Evolutionary conservation across 2,113 vertebrate species (phyloP).

Genomic region (Solea senegalensis): DNA sequence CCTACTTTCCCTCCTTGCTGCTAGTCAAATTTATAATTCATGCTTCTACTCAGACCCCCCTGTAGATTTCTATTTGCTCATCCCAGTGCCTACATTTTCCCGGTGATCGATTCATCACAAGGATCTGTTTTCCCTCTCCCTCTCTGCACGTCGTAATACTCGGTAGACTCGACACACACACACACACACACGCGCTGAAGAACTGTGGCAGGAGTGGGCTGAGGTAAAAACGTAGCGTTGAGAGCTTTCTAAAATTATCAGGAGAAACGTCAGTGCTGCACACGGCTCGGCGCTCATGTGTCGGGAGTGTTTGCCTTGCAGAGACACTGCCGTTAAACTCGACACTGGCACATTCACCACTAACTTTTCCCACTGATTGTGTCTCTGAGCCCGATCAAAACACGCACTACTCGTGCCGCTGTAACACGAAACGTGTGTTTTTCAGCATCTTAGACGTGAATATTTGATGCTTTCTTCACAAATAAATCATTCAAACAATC

Average conservation of each 20-base stretch:
- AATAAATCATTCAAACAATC: too few species aligned
- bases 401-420: slow-evolving; percentile 13
- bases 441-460: too few species aligned
- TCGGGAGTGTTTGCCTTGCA: slow-evolving; percentile 18
- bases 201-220: slow-evolving; percentile 39
- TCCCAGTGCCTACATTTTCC: slow-evolving; percentile 73
- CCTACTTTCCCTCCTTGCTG: slow-evolving; percentile 47
- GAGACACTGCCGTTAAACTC: slow-evolving; percentile 5
- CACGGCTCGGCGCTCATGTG: slow-evolving; percentile 2
- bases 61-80: slow-evolving; percentile 76
- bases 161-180: slow-evolving; percentile 37
- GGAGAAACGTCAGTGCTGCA: slow-evolving; percentile 21
- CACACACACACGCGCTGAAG: too few species aligned
- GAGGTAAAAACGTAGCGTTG: slow-evolving; percentile 33
- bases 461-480: too few species aligned
- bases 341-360: background rate
- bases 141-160: slow-evolving; percentile 48
- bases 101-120: slow-evolving; percentile 76
- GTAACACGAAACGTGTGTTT: too few species aligned
- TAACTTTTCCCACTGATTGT: background rate
- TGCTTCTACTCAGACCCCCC: slow-evolving; percentile 65
- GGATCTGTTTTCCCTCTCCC: slow-evolving; percentile 77
- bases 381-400: background rate
- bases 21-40: slow-evolving; percentile 75
- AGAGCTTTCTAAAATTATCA: slow-evolving; percentile 47